These are phyloP conservation scores for Sebastes baramenuke DNA, from an alignment of 2,797 vertebrate species.

Conservation along the genomic window DNA sequence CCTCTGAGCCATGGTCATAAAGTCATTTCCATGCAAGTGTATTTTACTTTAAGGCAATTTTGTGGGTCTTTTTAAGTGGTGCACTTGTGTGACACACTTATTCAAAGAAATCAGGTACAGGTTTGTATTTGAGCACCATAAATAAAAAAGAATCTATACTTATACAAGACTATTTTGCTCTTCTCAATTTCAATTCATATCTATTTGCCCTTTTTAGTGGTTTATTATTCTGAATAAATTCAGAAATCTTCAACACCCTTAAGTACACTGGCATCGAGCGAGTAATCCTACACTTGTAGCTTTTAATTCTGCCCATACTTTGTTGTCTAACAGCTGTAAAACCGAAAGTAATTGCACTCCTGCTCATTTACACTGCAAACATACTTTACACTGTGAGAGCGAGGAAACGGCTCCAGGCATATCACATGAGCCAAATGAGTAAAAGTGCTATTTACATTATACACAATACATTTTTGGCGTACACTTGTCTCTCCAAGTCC, in stretches of 20 bases:
- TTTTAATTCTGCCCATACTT: background rate
- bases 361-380: background rate
- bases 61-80: background rate
- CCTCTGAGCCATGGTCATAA: slow-evolving; percentile 52
- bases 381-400: background rate
- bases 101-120: background rate
- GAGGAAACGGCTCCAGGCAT: background rate
- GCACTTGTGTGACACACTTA: background rate
- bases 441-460: background rate
- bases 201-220: background rate
- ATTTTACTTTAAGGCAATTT: background rate
- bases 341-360: background rate
- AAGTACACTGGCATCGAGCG: background rate
- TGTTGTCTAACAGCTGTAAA: background rate
- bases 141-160: background rate
- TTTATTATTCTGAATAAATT: background rate
- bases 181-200: background rate
- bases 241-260: background rate
- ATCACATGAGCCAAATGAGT: background rate
- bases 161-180: background rate
- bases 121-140: background rate
- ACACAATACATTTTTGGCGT: background rate
- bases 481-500: background rate
- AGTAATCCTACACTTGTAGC: background rate
- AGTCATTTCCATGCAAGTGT: background rate